These are phyloP conservation scores for Yponomeuta evonymella DNA, from an alignment of 2,888 invertebrate species.

Conservation along the genomic window DNA sequence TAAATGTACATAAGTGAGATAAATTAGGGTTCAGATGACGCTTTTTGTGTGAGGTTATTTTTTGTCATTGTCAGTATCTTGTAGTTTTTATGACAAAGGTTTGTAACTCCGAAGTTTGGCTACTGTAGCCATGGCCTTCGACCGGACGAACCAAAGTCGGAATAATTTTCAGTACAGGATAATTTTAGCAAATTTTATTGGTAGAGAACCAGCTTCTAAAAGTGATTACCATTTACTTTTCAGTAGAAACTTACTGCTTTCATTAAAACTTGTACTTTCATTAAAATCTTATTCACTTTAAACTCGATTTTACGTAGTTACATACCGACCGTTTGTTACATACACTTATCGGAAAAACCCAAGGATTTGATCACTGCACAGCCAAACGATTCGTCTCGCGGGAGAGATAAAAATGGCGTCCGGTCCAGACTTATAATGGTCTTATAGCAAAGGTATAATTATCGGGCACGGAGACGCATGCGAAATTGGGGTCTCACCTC, in stretches of 20 bases:
- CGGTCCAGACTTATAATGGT: conserved; percentile 24
- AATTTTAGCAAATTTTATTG: background rate
- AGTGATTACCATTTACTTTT: no score
- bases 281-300: no score
- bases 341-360: background rate
- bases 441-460: conserved; percentile 51
- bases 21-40: conserved; percentile 30
- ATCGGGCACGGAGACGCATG: conserved; percentile 64
- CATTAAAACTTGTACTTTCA: no score
- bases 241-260: no score
- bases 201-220: background rate
- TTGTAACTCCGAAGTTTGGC: background rate
- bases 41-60: background rate
- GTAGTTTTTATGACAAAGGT: background rate
- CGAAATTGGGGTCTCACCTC: conserved; percentile 76
- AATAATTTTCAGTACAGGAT: background rate
- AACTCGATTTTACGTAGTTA: no score
- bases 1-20: conserved; percentile 42
- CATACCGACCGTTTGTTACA: background rate
- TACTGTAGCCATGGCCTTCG: background rate
- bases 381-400: background rate
- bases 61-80: background rate
- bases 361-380: background rate
- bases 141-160: background rate
- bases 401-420: conserved; percentile 52